Evolutionary conservation across 2,888 invertebrate species (phyloP).

Genomic region (Protodeltote pygarga): DNA sequence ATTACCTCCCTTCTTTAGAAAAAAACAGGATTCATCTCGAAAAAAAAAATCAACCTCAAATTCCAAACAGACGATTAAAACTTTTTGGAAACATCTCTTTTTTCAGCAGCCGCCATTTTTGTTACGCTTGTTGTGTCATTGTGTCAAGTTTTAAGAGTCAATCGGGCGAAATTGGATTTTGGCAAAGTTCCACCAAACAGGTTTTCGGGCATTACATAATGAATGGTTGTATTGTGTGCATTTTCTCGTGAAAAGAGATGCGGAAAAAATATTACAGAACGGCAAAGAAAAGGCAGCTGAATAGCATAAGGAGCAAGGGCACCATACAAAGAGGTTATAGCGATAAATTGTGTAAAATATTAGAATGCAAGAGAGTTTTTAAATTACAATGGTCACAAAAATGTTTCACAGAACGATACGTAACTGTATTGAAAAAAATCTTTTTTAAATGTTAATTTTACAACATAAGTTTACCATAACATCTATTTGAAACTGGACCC

Average conservation of each 20-base stretch:
- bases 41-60: conserved; percentile 1
- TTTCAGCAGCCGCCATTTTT: conserved; percentile 13
- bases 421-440: no score
- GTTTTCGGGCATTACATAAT: conserved; percentile 19
- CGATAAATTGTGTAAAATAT: no score
- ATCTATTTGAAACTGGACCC: neutral
- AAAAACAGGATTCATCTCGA: neutral
- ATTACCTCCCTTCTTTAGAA: no score
- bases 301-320: no score
- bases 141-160: conserved; percentile 40
- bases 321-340: no score
- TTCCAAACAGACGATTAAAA: conserved; percentile 12
- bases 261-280: no score
- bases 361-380: no score
- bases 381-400: no score
- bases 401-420: no score
- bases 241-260: conserved; percentile 10
- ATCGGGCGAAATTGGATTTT: conserved; percentile 41
- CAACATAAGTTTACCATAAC: no score
- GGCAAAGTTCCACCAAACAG: conserved; percentile 37
- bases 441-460: no score
- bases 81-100: conserved; percentile 18
- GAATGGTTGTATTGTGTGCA: conserved; percentile 20
- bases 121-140: conserved; percentile 29
- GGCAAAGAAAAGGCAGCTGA: no score